Evolutionary conservation across 2,113 vertebrate species (phyloP).

Genomic region (Pimephales promelas): DNA sequence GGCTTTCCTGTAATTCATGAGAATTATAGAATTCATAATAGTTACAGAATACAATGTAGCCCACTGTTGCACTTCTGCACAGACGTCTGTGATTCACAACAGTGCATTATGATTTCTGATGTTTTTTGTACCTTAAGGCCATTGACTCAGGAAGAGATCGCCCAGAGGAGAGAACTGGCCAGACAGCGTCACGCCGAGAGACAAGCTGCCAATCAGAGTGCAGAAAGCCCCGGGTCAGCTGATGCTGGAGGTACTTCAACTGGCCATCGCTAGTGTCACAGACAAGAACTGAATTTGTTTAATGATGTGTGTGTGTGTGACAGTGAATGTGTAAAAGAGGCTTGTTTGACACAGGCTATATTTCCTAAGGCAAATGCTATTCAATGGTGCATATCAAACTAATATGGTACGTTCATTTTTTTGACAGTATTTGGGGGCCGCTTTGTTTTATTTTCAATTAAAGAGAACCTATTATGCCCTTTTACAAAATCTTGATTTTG

Average conservation of each 20-base stretch:
- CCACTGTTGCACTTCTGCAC: background rate
- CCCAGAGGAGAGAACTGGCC: slow-evolving; percentile 81
- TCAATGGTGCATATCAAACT: background rate
- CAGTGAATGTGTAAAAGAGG: background rate
- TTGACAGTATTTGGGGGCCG: background rate
- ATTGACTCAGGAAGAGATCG: slow-evolving; percentile 88
- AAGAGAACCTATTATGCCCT: no score
- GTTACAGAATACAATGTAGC: background rate
- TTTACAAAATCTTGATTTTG: no score
- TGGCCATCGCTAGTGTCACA: slow-evolving; percentile 54
- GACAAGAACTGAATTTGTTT: slow-evolving; percentile 61
- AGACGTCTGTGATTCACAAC: no score
- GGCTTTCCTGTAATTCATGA: background rate
- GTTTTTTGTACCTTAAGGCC: slow-evolving; percentile 71
- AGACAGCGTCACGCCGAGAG: slow-evolving; percentile 85
- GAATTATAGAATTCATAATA: background rate
- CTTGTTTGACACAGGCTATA: background rate
- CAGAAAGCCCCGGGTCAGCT: slow-evolving; percentile 57
- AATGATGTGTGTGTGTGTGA: background rate
- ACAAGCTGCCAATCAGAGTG: slow-evolving; percentile 71
- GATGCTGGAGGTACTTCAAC: slow-evolving; percentile 46
- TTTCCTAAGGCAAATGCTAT: background rate
- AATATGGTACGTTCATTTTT: background rate
- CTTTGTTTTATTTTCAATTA: background rate
- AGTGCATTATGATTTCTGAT: slow-evolving; percentile 9